Percentiles rank a stretch among this genome's conserved stretches.
phyloP scores from a whole-genome alignment of 1,140 invertebrate species.

The Drosophila melanica region DNA sequence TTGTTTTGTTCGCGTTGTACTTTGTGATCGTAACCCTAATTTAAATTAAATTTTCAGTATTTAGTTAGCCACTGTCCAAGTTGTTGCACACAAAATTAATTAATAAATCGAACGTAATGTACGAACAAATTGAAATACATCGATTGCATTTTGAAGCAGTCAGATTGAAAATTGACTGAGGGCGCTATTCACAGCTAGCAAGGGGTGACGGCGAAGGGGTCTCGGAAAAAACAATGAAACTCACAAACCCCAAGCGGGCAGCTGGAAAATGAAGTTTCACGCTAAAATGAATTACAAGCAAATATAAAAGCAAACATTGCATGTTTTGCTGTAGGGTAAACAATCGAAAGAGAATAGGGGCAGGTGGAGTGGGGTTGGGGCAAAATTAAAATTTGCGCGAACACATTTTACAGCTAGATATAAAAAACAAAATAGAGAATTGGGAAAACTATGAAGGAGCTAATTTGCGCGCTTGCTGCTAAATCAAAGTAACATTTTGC shows the following conservation, averaged over 20 bases:
- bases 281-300: slow-evolving; percentile 75
- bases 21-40: neutral
- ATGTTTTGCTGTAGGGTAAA: slow-evolving; percentile 49
- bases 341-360: slow-evolving; percentile 6
- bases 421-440: slow-evolving; percentile 48
- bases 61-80: slow-evolving; percentile 19
- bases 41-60: slow-evolving; percentile 16
- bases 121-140: slow-evolving; percentile 62
- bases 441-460: slow-evolving; percentile 59
- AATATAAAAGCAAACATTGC: slow-evolving; percentile 64
- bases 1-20: neutral
- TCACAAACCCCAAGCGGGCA: slow-evolving; percentile 18
- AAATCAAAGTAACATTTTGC: slow-evolving; percentile 78
- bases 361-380: neutral
- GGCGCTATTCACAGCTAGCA: slow-evolving; percentile 23
- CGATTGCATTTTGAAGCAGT: slow-evolving; percentile 63
- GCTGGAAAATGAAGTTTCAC: slow-evolving; percentile 61
- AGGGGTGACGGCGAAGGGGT: neutral
- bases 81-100: slow-evolving; percentile 62
- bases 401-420: slow-evolving; percentile 73
- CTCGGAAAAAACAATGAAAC: slow-evolving; percentile 23
- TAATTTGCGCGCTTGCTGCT: slow-evolving; percentile 70
- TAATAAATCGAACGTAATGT: slow-evolving; percentile 75
- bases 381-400: slow-evolving; percentile 74
- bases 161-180: slow-evolving; percentile 38